phyloP scores from a whole-genome alignment of 2,797 vertebrate species.

The Smutsia temminckii region DNA sequence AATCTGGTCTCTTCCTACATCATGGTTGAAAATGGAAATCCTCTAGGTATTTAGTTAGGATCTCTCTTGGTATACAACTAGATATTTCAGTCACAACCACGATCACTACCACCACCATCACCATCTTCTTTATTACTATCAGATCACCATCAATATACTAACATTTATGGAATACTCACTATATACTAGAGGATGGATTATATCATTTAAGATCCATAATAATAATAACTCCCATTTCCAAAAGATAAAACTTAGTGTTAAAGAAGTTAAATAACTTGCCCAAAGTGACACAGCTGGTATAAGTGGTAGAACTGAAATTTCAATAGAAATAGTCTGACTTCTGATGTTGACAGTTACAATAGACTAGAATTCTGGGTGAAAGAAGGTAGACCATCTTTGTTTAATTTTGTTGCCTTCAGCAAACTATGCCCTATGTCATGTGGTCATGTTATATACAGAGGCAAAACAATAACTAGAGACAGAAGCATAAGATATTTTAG shows the following conservation, averaged over 20 bases:
- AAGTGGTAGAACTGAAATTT: not conserved
- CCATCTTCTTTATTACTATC: not conserved
- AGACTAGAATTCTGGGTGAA: not conserved
- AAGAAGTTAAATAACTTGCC: not conserved
- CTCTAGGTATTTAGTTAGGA: not conserved
- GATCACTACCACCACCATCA: not conserved
- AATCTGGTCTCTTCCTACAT: not conserved
- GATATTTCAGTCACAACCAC: not conserved
- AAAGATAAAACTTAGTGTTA: not conserved
- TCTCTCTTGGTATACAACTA: not conserved
- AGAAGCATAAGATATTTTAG: slow-evolving; percentile 17
- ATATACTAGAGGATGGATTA: not conserved
- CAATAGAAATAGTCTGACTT: slow-evolving; percentile 10
- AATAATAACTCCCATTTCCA: slow-evolving; percentile 12
- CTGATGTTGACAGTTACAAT: not conserved
- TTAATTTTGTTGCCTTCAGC: slow-evolving; percentile 28
- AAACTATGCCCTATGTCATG: not conserved
- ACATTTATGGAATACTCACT: not conserved
- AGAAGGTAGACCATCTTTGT: not conserved
- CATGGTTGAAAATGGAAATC: not conserved
- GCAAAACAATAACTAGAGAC: not conserved
- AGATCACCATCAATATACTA: not conserved
- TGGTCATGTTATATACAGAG: not conserved
- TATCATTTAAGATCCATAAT: not conserved
- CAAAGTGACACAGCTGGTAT: not conserved